A percentile compares a stretch with the other conserved stretches of the same genome.
These are phyloP conservation scores for Corythucha ciliata DNA, from an alignment of 2,888 invertebrate species.

Conservation along the genomic window DNA sequence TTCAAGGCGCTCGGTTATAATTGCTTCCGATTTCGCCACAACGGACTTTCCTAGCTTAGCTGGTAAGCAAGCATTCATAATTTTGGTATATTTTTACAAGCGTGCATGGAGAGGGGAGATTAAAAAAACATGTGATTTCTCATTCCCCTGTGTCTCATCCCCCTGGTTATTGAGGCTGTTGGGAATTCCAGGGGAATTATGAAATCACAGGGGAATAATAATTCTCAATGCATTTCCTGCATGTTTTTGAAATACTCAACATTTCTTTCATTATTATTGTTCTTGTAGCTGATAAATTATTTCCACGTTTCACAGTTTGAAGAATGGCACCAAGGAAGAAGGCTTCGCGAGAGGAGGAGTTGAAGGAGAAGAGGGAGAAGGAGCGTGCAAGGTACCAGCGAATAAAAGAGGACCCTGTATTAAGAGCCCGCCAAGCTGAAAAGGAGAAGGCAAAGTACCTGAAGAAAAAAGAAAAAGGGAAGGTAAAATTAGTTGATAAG, in stretches of 20 bases:
- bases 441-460: conserved; percentile 13
- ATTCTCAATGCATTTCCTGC: not conserved
- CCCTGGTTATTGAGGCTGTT: not conserved
- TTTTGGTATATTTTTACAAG: not conserved
- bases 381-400: conserved; percentile 8
- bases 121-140: not conserved
- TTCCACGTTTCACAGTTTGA: not conserved
- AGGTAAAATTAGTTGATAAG: conserved; percentile 12
- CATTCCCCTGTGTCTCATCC: too few species aligned
- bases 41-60: not conserved
- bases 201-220: not conserved
- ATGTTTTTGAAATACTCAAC: too few species aligned
- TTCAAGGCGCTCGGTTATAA: too few species aligned
- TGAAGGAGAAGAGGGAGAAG: conserved; percentile 14
- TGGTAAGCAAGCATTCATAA: not conserved
- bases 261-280: too few species aligned
- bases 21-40: too few species aligned
- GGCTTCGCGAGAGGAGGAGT: not conserved
- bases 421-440: conserved; percentile 11
- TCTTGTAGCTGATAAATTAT: too few species aligned
- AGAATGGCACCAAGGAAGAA: not conserved
- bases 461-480: conserved; percentile 2
- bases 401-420: conserved; percentile 2
- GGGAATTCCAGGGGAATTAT: conserved; percentile 3
- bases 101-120: not conserved